These are phyloP conservation scores for Melanotaenia maccullochi DNA, from an alignment of 2,797 vertebrate genomes.

Conservation along the genomic window DNA sequence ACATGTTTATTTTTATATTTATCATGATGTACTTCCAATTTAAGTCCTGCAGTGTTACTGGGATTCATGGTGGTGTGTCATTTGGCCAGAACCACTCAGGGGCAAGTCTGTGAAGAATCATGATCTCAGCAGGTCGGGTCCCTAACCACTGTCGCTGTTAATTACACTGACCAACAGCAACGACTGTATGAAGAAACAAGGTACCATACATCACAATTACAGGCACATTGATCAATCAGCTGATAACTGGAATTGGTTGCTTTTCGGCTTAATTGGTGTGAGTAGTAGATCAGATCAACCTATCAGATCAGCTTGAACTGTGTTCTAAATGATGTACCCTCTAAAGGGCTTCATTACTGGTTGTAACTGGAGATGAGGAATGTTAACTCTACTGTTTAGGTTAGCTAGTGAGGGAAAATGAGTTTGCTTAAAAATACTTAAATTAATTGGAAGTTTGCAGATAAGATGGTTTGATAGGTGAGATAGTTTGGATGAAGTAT, in stretches of 20 bases:
- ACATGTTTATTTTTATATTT: neutral
- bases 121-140: slow-evolving; percentile 19
- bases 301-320: neutral
- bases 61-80: slow-evolving; percentile 9
- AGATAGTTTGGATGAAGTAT: neutral
- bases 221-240: neutral
- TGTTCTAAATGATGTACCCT: neutral
- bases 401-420: neutral
- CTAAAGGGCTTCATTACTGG: neutral
- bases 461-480: neutral
- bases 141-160: slow-evolving; percentile 23
- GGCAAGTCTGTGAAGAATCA: slow-evolving; percentile 44
- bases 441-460: neutral
- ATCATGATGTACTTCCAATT: slow-evolving; percentile 19
- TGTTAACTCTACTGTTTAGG: neutral
- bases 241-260: neutral
- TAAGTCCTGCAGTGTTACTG: slow-evolving; percentile 8
- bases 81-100: slow-evolving; percentile 26
- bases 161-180: slow-evolving; percentile 32
- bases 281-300: neutral
- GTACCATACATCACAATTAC: slow-evolving; percentile 18
- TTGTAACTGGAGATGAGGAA: neutral
- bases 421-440: neutral
- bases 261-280: neutral
- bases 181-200: slow-evolving; percentile 26